Conservation (phyloP, 2,113 vertebrate species). For the Catharus fuscescens region DNA sequence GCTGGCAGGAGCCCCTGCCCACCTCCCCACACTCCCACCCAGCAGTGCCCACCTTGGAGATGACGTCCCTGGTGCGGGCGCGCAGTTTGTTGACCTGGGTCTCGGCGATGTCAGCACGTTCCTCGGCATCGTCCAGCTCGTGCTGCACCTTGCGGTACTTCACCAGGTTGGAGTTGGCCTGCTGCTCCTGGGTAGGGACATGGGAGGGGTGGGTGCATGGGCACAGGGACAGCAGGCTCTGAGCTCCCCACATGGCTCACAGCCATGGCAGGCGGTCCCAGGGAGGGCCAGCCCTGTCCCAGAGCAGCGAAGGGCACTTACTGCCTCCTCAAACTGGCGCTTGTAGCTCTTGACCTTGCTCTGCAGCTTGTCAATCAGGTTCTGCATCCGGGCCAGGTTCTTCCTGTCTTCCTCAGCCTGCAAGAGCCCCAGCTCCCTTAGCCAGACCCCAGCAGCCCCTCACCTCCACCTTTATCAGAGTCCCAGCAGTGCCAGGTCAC, state of each 20-base stretch:
- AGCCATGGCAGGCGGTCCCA: background rate
- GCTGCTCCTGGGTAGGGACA: conserved; percentile 80
- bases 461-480: no score
- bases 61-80: conserved; percentile 73
- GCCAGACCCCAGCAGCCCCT: background rate
- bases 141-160: conserved; percentile 90
- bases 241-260: fast-evolving
- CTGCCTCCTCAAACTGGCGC: conserved; percentile 88
- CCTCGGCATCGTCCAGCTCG: conserved; percentile 88
- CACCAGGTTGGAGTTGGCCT: conserved; percentile 82
- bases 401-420: conserved; percentile 92
- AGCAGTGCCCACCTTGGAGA: conserved; percentile 74
- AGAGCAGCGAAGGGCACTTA: conserved; percentile 63
- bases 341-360: conserved; percentile 96
- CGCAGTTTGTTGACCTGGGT: conserved; percentile 89
- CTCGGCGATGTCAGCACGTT: conserved; percentile 88
- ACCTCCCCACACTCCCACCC: fast-evolving
- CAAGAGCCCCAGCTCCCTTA: background rate
- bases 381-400: conserved; percentile 92
- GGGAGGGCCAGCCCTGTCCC: no score
- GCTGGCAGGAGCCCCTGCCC: background rate
- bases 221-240: fast-evolving
- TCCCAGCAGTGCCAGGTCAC: background rate
- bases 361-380: conserved; percentile 91
- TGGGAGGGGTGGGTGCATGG: fast-evolving